These are phyloP conservation scores for Eustalomyia histrio DNA, from an alignment of 2,888 invertebrate genomes.

Conservation along the genomic window DNA sequence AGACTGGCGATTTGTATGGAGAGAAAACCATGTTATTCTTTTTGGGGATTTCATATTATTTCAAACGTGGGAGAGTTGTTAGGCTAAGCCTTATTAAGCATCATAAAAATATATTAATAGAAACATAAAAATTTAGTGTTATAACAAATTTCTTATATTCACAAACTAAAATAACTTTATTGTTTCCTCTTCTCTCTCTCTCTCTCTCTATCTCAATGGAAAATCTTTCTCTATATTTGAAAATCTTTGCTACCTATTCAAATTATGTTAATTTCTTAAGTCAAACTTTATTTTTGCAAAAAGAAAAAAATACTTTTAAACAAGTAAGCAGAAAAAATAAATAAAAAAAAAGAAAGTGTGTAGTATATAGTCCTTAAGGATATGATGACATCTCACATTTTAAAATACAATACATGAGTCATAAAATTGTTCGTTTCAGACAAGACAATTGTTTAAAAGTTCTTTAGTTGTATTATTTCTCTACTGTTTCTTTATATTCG, in stretches of 20 bases:
- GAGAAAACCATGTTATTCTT: no score
- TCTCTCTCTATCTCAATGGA: no score
- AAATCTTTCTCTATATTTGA: no score
- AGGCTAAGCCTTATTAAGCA: no score
- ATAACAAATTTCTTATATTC: no score
- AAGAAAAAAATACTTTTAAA: background rate
- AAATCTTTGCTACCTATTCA: background rate
- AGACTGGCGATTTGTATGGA: no score
- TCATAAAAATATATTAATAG: no score
- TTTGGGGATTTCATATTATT: no score
- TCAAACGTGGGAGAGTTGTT: no score
- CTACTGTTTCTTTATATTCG: background rate
- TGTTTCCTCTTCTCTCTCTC: no score
- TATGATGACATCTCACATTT: slow-evolving; percentile 43
- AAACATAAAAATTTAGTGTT: no score
- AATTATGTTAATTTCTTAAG: slow-evolving; percentile 10
- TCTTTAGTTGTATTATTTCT: background rate
- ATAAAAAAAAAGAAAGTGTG: background rate
- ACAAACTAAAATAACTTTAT: no score
- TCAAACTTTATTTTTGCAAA: background rate
- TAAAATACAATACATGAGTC: slow-evolving; percentile 31
- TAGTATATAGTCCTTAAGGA: slow-evolving; percentile 36
- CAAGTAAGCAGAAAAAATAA: background rate
- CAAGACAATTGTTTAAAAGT: slow-evolving; percentile 16
- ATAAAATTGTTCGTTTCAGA: slow-evolving; percentile 11